Evolutionary conservation across 2,797 vertebrate species (phyloP), one percentile per base, ranked within the genome.

Genomic region (Lerista edwardsae): DNA sequence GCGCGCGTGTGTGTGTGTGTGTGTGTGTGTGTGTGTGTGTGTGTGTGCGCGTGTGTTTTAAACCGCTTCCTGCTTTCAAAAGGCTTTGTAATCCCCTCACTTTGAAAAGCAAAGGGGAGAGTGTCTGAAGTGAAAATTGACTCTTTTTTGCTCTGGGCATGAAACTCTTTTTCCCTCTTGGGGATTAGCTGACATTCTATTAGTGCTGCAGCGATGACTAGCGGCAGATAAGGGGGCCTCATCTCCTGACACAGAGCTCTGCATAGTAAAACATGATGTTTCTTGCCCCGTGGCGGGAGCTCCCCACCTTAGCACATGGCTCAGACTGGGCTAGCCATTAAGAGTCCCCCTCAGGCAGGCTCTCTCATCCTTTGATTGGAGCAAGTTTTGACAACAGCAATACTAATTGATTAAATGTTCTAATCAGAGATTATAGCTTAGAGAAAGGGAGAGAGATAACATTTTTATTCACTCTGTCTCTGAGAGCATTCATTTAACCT

Each of bases 321-420:
- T 89, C 81, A 90, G 88, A 91, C 82, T 82, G 71, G 79, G 89
- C 51, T 87, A 86, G 88, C 85, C 15, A 0, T 74, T 55, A 81
- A 77, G 86, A 59, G 27, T 89, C 82, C 51, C 91, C 83, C 92
- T 85, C 65, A 29, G 75, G 94, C 89, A 85, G 25, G 39, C 92
- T 94, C 88, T 92, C 87, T 89, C 75, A 93, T 95, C 87, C 80
- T 27, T 92, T 94, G 93, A 93, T 91, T 91, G 93, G 91, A 95
- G 93, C 94, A 94, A 95, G 95, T 96, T 96, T 95, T 96, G 94
- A 95, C 96, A 96, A 96, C 94, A 95, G 90, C 93, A 91, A 91
- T 91, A 93, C 96, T 96, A 96, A 96, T 96, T 96, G 96, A 96
- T 96, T 93, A 94, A 95, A 95, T 94, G 92, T 95, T 95, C 94